phyloP scores from a whole-genome alignment of 2,888 invertebrate genomes.

The Himalopsyche anomala region DNA sequence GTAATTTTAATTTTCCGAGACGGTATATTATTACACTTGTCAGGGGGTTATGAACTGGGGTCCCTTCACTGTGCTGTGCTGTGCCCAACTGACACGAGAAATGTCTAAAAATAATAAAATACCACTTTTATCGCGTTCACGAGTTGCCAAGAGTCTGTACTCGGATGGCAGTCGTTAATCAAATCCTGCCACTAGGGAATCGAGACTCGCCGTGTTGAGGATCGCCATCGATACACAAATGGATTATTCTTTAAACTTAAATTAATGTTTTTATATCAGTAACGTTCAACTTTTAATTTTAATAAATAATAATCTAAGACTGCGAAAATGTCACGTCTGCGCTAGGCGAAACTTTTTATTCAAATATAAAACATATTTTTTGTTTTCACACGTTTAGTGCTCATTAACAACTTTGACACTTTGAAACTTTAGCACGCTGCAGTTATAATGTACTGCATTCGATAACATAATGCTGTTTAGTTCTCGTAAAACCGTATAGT shows the following conservation, averaged over 20 bases:
- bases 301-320: no score
- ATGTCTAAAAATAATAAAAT: constrained; percentile 4
- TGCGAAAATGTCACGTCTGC: no score
- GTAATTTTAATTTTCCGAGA: neutral
- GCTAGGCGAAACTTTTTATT: no score
- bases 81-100: neutral
- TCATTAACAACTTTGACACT: no score
- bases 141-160: neutral
- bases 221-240: neutral
- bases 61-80: neutral
- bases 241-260: neutral
- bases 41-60: neutral
- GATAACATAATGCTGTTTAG: no score
- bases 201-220: neutral
- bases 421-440: no score
- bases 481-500: no score
- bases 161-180: neutral
- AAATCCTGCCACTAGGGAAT: neutral
- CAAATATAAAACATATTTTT: no score
- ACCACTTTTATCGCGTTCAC: neutral
- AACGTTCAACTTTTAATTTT: no score
- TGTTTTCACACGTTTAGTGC: no score
- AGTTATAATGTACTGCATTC: no score
- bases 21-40: neutral
- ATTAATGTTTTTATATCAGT: no score